Conservation (phyloP, 1,140 invertebrate genomes). For the Belonocnema kinseyi region DNA sequence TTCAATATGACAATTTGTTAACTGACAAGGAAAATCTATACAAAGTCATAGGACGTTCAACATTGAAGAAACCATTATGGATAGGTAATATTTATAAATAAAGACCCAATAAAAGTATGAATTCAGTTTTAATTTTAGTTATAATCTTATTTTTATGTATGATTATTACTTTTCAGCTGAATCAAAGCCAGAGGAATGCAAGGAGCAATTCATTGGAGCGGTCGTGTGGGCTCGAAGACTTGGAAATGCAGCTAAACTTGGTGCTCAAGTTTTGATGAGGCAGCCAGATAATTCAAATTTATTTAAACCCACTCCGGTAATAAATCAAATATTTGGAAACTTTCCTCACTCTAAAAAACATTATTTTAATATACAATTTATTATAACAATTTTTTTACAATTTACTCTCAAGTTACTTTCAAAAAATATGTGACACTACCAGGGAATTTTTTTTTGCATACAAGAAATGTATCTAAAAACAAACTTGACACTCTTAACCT, state of each 20-base stretch:
- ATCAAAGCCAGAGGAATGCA: conserved; percentile 62
- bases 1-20: conserved; percentile 60
- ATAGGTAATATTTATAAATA: conserved; percentile 50
- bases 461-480: no score
- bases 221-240: conserved; percentile 69
- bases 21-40: conserved; percentile 61
- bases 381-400: no score
- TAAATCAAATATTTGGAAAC: conserved; percentile 29
- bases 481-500: no score
- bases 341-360: conserved; percentile 1
- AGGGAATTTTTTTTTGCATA: no score
- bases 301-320: conserved; percentile 70
- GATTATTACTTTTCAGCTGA: conserved; percentile 58
- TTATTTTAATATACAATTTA: background rate
- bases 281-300: conserved; percentile 63
- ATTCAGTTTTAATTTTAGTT: conserved; percentile 9
- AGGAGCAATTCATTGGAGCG: conserved; percentile 68
- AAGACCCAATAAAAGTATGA: background rate
- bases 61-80: conserved; percentile 69
- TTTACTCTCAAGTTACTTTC: no score
- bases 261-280: conserved; percentile 72
- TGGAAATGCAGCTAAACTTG: conserved; percentile 71
- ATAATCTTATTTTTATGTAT: no score
- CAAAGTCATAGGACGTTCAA: conserved; percentile 53
- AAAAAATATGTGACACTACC: no score